Base-by-base conservation (phyloP, 2,113 vertebrate species). In the Dasyornis broadbenti region DNA sequence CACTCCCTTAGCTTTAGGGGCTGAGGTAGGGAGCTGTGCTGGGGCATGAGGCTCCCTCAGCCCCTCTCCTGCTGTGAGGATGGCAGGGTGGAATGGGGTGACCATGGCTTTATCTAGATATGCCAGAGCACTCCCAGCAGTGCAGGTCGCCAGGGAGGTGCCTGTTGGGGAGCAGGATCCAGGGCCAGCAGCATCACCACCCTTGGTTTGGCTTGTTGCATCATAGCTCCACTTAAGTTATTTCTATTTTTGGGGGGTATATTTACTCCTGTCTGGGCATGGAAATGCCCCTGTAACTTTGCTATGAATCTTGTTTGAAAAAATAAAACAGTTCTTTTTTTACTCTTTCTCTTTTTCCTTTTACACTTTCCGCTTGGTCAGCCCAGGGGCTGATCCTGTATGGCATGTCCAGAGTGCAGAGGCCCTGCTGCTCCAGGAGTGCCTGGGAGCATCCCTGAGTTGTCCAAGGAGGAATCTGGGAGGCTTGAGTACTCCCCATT, bases 211-310 rank as follows among this genome's bases (percentile, higher is more conserved):
- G 28, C 76, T 84, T 22, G 44, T 54, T 70, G 69, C 57, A 52
- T 49, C 1, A 4, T 79, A 23, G 42, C 44, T 93, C 78, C 52
- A n/a, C 21, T 79, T 93, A 96, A 96, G 31, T 96, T 97, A 93
- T 94, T 94, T 86, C 49, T 82, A 0, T 47, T 1, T 31, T 45
- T 65, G 40, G 15, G 1, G 39, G 35, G 31, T 80, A 44, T 64
- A 23, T 85, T 90, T 77, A 64, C 54, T 93, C 37, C 69, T 73
- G 44, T 12, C 39, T 15, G 49, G 85, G 66, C 37, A 33, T 11
- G 16, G 47, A 54, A 60, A 16, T 44, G 16, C 31, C 72, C 7
- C 57, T 57, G 79, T 86, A 85, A 72, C 79, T 95, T 75, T 76
- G 81, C 78, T 91, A 59, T 63, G 31, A 65, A 40, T 60, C 53